A percentile compares a stretch with the other conserved stretches of the same genome.
Conservation (phyloP, 2,113 vertebrate species). For the human (Homo sapiens) region GRCh38 chr3:29105501-29106000, state of each 20-base stretch:
- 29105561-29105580: not conserved
- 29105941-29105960: not conserved
- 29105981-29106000: not conserved
- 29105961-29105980: not conserved
- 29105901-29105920: not conserved
- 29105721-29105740: not conserved
- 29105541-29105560: not conserved
- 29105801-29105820: not conserved
- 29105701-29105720: not conserved
- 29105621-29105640: not conserved
- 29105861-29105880: not conserved
- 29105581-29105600: not conserved
- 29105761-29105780: not conserved
- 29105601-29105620: not conserved
- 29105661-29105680: not conserved
- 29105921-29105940: not conserved
- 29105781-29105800: not conserved
- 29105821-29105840: not conserved
- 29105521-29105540: not conserved
- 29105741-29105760: not conserved
- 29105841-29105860: not conserved
- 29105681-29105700: not conserved
- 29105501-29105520: not conserved
- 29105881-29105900: not conserved
- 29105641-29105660: not conserved